Percentiles rank a stretch among this genome's conserved stretches.
phyloP scores from a whole-genome alignment of 2,113 vertebrate genomes.

The Toxotes jaculatrix region DNA sequence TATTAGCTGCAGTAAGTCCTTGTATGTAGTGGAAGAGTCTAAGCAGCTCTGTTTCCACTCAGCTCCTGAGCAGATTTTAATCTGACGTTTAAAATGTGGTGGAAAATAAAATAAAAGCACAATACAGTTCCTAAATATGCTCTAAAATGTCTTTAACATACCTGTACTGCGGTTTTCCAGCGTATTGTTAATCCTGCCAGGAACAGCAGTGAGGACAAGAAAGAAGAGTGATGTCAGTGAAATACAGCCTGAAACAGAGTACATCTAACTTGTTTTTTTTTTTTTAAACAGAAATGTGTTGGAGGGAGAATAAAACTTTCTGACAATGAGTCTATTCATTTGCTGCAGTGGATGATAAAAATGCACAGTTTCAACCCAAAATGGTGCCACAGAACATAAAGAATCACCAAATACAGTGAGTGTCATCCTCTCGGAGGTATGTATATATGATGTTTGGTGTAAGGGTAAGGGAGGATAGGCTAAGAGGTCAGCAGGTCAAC shows the following conservation, averaged over 20 bases:
- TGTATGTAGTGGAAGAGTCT: neutral
- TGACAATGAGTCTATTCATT: too few relatives aligned
- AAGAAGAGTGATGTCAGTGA: too few relatives aligned
- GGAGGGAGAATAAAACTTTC: too few relatives aligned
- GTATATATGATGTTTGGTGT: neutral
- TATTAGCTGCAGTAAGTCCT: constrained; percentile 38
- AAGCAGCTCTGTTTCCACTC: constrained; percentile 26
- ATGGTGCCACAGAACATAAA: neutral
- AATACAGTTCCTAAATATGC: too few relatives aligned
- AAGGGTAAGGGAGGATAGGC: neutral
- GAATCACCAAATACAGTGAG: neutral
- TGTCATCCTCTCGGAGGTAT: neutral
- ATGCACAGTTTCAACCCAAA: neutral
- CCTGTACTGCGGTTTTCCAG: too few relatives aligned
- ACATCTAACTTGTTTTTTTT: neutral
- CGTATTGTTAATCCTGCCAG: too few relatives aligned
- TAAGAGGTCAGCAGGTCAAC: too few relatives aligned
- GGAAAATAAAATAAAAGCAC: neutral
- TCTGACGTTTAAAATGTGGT: neutral
- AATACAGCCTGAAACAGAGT: too few relatives aligned
- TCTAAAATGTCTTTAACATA: too few relatives aligned
- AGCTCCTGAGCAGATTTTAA: constrained; percentile 3
- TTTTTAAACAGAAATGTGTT: too few relatives aligned
- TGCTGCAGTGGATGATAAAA: too few relatives aligned
- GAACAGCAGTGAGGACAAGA: too few relatives aligned